Base-by-base conservation (phyloP, 2,888 invertebrate genomes). In the Meteorus cinctellus region DNA sequence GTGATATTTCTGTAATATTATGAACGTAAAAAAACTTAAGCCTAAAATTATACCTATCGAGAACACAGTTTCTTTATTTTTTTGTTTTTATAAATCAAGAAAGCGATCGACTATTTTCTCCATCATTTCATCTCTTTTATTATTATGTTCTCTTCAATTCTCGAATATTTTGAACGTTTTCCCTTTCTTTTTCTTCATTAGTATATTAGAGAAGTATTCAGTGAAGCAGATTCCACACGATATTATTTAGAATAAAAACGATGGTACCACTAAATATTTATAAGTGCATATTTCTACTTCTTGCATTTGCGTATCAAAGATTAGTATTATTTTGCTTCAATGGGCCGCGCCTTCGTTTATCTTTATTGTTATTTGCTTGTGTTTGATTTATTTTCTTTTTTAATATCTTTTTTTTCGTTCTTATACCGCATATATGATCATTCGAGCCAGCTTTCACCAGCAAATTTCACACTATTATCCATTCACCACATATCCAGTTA, bases 1-100 rank as follows among this genome's bases (percentile, higher is more conserved):
- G 31, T 75, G 63, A 48, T 66, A 31, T 70, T 19, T 65, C 45
- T 63, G 29, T 59, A 74, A 66, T 29, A 65, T 65, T 34, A 14
- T 51, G 62, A n/a, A 66, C 65, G 69, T 74, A 65, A 74, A 75
- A 75, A 34, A 45, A 48, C 67, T 45, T 68, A 71, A 77, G 36
- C 60, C 73, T 81, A 79, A 27, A 65, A 82, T 34, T 66, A 51
- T 36, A 66, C 66, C 68, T 48, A 68, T 48, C 24, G 68, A 72
- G 60, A 69, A 75, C 34, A 75, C 55, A 75, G 1, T 5, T 66
- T 41, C 14, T 19, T 67, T 24, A 36, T 27, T 34, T 27, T 60
- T 55, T 65, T 71, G 59, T 63, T 63, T 14, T 65, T 34, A 69
- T 72, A 68, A 74, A 77, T 60, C 29, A 75, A 75, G 31, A 48